phyloP scores from a whole-genome alignment of 1,140 invertebrate genomes.

The Drosophila varians region DNA sequence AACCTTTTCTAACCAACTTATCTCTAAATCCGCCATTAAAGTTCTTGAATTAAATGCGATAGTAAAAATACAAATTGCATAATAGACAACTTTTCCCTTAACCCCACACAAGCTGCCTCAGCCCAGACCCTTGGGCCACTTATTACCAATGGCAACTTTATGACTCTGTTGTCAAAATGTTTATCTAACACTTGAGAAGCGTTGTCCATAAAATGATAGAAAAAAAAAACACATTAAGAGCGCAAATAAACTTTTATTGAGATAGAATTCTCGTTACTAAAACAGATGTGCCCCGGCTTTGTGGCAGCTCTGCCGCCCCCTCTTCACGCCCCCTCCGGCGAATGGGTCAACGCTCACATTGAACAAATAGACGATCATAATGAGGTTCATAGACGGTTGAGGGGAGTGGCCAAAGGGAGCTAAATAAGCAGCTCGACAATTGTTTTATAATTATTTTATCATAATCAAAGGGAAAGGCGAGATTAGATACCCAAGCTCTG shows the following conservation, averaged over 20 bases:
- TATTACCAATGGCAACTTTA: conserved; percentile 46
- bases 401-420: neutral
- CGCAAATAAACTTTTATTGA: conserved; percentile 67
- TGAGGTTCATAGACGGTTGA: neutral
- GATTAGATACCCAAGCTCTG: neutral
- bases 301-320: neutral
- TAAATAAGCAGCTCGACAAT: conserved; percentile 55
- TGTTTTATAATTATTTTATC: conserved; percentile 76
- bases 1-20: neutral
- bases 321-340: neutral
- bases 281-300: conserved; percentile 50
- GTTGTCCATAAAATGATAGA: conserved; percentile 59
- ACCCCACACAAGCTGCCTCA: neutral
- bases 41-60: conserved; percentile 14
- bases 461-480: conserved; percentile 14
- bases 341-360: conserved; percentile 20
- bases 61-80: conserved; percentile 35
- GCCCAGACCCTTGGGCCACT: neutral
- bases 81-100: conserved; percentile 20
- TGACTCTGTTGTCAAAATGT: conserved; percentile 70
- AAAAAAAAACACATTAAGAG: conserved; percentile 51
- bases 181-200: conserved; percentile 71
- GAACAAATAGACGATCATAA: conserved; percentile 30
- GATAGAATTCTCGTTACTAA: conserved; percentile 54
- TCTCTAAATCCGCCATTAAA: neutral